A percentile compares a stretch with the other conserved stretches of the same genome.
These are phyloP conservation scores for Cheilosia scutellata DNA, from an alignment of 2,888 invertebrate species.

Conservation along the genomic window DNA sequence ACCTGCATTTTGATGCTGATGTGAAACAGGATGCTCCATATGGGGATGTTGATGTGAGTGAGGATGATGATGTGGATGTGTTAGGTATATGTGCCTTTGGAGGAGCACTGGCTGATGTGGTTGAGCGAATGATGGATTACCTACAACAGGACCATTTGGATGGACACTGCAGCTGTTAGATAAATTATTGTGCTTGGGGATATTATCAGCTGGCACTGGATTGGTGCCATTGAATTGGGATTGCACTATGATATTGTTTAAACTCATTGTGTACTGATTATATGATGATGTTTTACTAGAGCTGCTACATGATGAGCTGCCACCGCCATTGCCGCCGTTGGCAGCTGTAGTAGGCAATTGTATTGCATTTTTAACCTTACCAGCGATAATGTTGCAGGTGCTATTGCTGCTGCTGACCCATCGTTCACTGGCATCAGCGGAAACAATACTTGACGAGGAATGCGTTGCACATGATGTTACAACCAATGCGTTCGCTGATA, in stretches of 20 bases:
- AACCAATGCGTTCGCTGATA: constrained; percentile 67
- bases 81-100: constrained; percentile 63
- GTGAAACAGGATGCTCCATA: constrained; percentile 66
- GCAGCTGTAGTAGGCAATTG: constrained; percentile 58
- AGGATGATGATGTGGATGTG: constrained; percentile 69
- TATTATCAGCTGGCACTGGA: constrained; percentile 61
- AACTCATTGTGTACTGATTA: constrained; percentile 66
- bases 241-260: constrained; percentile 65
- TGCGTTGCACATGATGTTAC: constrained; percentile 63
- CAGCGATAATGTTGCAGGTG: constrained; percentile 62
- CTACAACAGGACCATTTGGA: constrained; percentile 46
- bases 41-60: constrained; percentile 68
- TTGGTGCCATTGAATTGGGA: constrained; percentile 47
- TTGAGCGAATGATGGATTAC: constrained; percentile 58
- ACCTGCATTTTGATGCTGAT: constrained; percentile 69
- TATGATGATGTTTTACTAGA: constrained; percentile 73
- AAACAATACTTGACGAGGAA: constrained; percentile 68
- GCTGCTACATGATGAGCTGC: constrained; percentile 74
- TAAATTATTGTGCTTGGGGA: constrained; percentile 53
- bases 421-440: constrained; percentile 61
- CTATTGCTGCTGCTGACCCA: constrained; percentile 65
- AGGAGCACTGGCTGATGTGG: constrained; percentile 68
- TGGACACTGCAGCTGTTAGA: constrained; percentile 46
- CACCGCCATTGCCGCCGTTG: constrained; percentile 54
- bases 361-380: constrained; percentile 67